Base-by-base conservation (phyloP, 1,140 invertebrate genomes). In the Drosophila gunungcola region DNA sequence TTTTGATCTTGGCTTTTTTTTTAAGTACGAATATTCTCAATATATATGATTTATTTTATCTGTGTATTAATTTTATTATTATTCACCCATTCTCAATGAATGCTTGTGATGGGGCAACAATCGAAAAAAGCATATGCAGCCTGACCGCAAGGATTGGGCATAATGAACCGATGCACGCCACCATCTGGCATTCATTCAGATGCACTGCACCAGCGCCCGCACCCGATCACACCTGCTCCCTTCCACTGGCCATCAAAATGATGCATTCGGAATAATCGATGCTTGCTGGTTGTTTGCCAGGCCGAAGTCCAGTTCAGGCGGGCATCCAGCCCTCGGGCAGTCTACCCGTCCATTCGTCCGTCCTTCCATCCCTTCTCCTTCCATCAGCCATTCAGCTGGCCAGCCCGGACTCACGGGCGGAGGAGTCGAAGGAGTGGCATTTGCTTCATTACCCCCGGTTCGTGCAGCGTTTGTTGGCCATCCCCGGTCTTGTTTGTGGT, bases 401-500 rank as follows among this genome's bases (percentile, higher is more conserved):
- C 27, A 38, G 32, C n/a, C 29, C 5, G 6, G 29, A 6, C 29
- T 32, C 29, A 32, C 46, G 4, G 3, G 46, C 27, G 13, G 16
- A 21, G 16, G 16, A 21, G 46, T 13, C 65, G 25, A 16, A 29
- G 68, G 46, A 61, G 67, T 29, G 56, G 72, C 73, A 52, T 75
- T 65, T 65, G 73, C 73, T 67, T 75, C 61, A 75, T 75, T 75
- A 75, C 72, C 72, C 46, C 54, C 41, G 36, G 42, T 51, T 41
- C 70, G 54, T 65, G 46, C 58, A 29, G 32, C 38, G 38, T 49
- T 62, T 73, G 56, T 36, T 41, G 32, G 39, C 54, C 58, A 36
- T 52, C 38, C 12, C 7, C n/a, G 25, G 6, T 29, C 48, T 38
- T 34, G 11, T 13, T 13, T 21, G 6, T 4, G 32, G 1, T 65